phyloP scores from a whole-genome alignment of 2,113 vertebrate species.

The Oxyura jamaicensis region DNA sequence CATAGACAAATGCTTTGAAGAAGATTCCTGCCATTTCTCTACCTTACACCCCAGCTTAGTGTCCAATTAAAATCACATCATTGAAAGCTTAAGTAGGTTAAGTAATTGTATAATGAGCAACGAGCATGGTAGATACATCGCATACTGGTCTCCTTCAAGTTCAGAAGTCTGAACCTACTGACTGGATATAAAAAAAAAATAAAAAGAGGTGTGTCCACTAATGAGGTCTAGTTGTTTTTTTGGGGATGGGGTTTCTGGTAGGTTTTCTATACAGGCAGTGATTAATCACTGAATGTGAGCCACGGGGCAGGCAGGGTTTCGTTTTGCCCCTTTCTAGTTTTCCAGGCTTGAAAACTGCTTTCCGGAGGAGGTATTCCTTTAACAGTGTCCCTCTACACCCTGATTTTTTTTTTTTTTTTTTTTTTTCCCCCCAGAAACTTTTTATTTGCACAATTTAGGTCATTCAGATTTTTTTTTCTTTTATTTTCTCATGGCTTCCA shows the following conservation, averaged over 20 bases:
- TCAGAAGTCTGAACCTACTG: not conserved
- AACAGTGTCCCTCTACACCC: not conserved
- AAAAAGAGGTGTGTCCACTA: rapidly evolving
- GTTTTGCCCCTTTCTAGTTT: not conserved
- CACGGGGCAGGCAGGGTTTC: not conserved
- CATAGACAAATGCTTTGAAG: not conserved
- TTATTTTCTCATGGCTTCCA: not conserved
- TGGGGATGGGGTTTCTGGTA: not conserved
- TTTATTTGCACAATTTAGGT: not conserved
- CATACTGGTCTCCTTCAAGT: not conserved
- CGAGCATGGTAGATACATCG: not conserved
- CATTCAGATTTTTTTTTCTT: not conserved
- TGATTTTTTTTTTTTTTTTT: not conserved
- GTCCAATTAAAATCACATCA: not conserved
- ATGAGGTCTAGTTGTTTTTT: not conserved
- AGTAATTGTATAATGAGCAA: not conserved
- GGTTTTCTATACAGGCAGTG: not conserved
- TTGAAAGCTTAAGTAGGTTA: not conserved
- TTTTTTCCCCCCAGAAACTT: not conserved
- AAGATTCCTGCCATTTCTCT: not conserved
- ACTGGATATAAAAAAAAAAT: not conserved
- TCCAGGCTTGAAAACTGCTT: not conserved
- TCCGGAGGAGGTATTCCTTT: not conserved
- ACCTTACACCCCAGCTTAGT: not conserved
- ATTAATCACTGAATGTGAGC: not conserved